Conservation (phyloP, 1,140 invertebrate species). For the Heterodera schachtii region DNA sequence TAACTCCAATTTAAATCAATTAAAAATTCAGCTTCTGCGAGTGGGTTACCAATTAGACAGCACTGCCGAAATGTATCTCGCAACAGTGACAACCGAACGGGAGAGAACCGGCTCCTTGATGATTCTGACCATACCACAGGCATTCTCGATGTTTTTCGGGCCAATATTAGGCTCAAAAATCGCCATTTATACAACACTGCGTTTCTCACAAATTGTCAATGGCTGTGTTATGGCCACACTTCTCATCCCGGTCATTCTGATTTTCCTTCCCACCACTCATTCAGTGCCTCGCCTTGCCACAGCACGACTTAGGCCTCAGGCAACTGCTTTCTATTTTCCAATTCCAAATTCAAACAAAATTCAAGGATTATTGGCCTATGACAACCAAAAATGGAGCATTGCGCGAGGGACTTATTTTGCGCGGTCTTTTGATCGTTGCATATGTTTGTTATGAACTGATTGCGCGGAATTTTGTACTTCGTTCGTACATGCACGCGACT, state of each 20-base stretch:
- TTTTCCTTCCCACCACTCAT: constrained; percentile 63
- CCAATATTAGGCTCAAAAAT: constrained; percentile 59
- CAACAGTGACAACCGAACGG: constrained; percentile 63
- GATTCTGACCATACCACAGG: constrained; percentile 62
- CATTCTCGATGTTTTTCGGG: constrained; percentile 60
- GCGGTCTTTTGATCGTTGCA: constrained; percentile 55
- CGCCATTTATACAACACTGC: constrained; percentile 59
- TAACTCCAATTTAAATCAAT: constrained; percentile 19
- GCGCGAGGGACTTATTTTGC: constrained; percentile 59
- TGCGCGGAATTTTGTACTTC: constrained; percentile 63
- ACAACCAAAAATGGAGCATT: constrained; percentile 58
- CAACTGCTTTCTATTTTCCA: constrained; percentile 15
- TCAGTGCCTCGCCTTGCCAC: constrained; percentile 61
- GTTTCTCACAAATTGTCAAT: constrained; percentile 58
- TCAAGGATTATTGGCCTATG: constrained; percentile 64
- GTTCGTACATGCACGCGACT: constrained; percentile 62
- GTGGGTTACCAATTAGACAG: constrained; percentile 63
- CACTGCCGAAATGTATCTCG: constrained; percentile 65
- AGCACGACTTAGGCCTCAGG: constrained; percentile 59
- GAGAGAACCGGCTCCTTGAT: constrained; percentile 61
- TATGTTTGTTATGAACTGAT: constrained; percentile 66
- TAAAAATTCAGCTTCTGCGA: constrained; percentile 52
- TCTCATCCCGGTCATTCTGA: constrained; percentile 59
- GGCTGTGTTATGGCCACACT: constrained; percentile 50
- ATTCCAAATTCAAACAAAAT: background rate